These are phyloP conservation scores for Ariolimax columbianus DNA, from an alignment of 2,888 invertebrate species.

Conservation along the genomic window DNA sequence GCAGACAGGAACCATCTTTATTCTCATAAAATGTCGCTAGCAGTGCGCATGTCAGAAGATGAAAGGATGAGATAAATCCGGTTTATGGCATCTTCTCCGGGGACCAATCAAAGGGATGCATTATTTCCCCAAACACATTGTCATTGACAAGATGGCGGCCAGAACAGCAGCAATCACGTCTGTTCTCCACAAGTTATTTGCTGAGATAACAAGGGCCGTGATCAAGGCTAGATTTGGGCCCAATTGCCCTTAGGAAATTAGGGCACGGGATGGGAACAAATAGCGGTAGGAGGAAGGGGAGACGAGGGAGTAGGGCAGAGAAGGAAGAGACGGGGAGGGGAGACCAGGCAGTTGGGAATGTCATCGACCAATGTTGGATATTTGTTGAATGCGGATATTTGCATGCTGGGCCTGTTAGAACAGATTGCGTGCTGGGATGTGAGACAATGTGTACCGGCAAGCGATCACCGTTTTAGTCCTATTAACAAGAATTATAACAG, in stretches of 20 bases:
- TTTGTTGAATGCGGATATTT: too few species aligned
- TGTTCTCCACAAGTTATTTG: not conserved
- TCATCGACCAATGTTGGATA: too few species aligned
- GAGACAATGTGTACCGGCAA: too few species aligned
- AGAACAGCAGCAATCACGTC: not conserved
- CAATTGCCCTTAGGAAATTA: not conserved
- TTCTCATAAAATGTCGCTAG: not conserved
- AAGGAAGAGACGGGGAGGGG: too few species aligned
- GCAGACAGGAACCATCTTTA: not conserved
- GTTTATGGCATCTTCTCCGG: constrained; percentile 3
- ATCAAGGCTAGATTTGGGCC: not conserved
- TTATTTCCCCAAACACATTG: not conserved
- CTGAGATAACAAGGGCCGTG: not conserved
- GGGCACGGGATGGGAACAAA: not conserved
- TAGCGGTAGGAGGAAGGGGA: not conserved
- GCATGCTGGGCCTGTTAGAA: too few species aligned
- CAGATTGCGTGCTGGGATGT: too few species aligned
- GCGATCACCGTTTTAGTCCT: too few species aligned
- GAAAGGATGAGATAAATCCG: not conserved
- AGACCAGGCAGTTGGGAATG: too few species aligned
- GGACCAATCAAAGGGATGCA: not conserved
- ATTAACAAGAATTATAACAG: too few species aligned
- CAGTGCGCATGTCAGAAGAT: not conserved
- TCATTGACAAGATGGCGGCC: not conserved
- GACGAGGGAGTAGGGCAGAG: too few species aligned